Conservation (phyloP, 2,888 invertebrate species). For the Neria commutata region DNA sequence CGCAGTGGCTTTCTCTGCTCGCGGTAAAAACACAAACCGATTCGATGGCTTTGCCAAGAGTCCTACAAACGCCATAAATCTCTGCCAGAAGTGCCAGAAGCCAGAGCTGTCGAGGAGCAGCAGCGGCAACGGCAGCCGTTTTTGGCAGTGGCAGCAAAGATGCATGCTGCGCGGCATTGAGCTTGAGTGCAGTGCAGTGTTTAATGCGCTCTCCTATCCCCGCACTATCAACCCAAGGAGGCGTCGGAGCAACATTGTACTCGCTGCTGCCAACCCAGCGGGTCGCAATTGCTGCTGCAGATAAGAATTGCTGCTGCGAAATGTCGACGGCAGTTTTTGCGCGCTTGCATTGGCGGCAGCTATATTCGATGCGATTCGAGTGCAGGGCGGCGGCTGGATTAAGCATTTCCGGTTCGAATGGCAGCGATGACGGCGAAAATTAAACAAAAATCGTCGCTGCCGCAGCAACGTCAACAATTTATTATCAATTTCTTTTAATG, state of each 20-base stretch:
- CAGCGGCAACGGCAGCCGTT: conserved; percentile 18
- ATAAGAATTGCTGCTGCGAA: conserved; percentile 51
- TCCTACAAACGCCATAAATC: conserved; percentile 42
- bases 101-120: conserved; percentile 30
- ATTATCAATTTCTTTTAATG: conserved; percentile 28
- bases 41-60: conserved; percentile 31
- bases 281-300: conserved; percentile 37
- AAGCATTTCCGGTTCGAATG: conserved; percentile 14
- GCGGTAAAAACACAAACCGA: neutral
- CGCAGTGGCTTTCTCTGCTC: neutral
- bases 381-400: conserved; percentile 5
- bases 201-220: conserved; percentile 16
- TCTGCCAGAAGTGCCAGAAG: conserved; percentile 40
- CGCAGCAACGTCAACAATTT: conserved; percentile 15
- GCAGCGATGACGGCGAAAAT: conserved; percentile 8
- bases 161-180: conserved; percentile 15
- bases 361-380: conserved; percentile 27
- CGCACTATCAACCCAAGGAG: conserved; percentile 6
- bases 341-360: conserved; percentile 32
- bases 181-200: conserved; percentile 16
- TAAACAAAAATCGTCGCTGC: neutral
- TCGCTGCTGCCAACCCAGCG: conserved; percentile 26
- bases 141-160: conserved; percentile 9
- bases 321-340: conserved; percentile 18
- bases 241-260: neutral